These are phyloP conservation scores for Rallus limicola DNA, from an alignment of 2,113 vertebrate species.

Conservation along the genomic window DNA sequence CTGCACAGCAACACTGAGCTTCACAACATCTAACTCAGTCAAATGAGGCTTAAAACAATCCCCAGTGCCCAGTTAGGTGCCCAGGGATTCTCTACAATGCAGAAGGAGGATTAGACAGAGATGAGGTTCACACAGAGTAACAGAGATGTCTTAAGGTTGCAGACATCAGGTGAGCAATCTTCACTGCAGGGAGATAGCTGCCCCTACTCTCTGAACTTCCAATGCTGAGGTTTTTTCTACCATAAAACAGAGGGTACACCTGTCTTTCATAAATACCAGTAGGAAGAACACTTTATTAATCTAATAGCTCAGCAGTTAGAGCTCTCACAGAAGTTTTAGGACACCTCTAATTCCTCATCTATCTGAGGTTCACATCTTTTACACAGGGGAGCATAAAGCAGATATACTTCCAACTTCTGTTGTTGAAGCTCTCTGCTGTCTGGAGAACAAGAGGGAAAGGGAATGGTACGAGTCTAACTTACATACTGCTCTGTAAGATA, in stretches of 20 bases:
- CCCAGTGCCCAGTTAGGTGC: not conserved
- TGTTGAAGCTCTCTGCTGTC: not conserved
- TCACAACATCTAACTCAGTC: not conserved
- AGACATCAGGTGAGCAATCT: not conserved
- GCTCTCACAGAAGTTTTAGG: not conserved
- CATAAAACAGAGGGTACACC: not conserved
- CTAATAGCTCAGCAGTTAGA: constrained; percentile 14
- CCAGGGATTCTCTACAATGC: not conserved
- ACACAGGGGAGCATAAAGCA: not conserved
- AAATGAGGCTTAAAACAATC: not conserved
- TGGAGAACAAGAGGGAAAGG: not conserved
- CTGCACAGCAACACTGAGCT: not conserved
- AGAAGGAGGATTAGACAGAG: not conserved
- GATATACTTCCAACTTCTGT: not conserved
- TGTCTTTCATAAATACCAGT: not conserved
- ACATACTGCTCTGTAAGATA: fast-evolving
- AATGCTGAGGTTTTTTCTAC: not conserved
- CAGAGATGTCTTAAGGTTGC: not conserved
- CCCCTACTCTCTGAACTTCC: not conserved
- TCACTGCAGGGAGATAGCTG: not conserved
- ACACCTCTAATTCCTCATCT: not conserved
- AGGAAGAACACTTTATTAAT: not conserved
- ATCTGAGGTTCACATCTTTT: not conserved
- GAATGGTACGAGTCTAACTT: not conserved
- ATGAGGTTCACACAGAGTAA: not conserved